phyloP scores from a whole-genome alignment of 2,797 vertebrate species.

The Siniperca obscura region DNA sequence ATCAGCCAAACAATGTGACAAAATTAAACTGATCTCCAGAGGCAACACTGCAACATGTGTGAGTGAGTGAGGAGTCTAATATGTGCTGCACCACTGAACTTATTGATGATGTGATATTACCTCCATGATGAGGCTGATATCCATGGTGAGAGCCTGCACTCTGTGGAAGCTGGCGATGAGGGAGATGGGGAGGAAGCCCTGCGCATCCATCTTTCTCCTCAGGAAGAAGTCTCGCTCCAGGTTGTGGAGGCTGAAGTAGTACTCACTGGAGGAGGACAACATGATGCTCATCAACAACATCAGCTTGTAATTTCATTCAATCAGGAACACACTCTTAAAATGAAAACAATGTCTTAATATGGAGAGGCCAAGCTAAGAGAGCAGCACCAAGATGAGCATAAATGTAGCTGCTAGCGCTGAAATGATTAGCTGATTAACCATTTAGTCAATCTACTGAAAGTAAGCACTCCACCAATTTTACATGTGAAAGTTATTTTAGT shows the following conservation, averaged over 20 bases:
- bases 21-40: background rate
- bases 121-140: slow-evolving; percentile 92
- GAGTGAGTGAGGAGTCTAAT: background rate
- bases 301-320: background rate
- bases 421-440: background rate
- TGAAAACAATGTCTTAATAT: background rate
- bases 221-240: slow-evolving; percentile 97
- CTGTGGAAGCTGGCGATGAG: slow-evolving; percentile 94
- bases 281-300: background rate
- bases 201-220: slow-evolving; percentile 93
- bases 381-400: background rate
- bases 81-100: background rate
- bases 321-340: background rate
- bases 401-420: background rate
- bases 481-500: background rate
- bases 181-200: slow-evolving; percentile 94
- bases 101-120: slow-evolving; percentile 67
- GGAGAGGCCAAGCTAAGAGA: background rate
- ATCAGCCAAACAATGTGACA: background rate
- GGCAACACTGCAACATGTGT: background rate
- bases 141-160: slow-evolving; percentile 94
- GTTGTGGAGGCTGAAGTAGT: slow-evolving; percentile 98
- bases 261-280: slow-evolving; percentile 85
- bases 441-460: too few species aligned
- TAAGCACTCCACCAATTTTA: too few species aligned